Conservation (phyloP, 2,888 invertebrate genomes). For the Antitype chi region DNA sequence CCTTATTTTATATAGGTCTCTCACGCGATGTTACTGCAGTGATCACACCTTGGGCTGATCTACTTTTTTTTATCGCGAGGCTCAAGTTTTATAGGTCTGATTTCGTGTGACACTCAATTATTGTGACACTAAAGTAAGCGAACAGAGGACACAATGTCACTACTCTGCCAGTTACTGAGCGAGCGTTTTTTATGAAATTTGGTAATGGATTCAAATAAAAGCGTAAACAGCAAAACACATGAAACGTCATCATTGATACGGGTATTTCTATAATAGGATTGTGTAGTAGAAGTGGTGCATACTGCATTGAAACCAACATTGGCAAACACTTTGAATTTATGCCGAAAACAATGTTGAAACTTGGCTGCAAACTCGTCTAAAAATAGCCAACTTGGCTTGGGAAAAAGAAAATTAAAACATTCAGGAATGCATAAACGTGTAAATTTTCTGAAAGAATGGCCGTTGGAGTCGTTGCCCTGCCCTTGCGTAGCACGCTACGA, state of each 20-base stretch:
- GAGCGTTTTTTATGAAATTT: not conserved
- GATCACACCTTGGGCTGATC: conserved; percentile 69
- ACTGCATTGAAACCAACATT: not conserved
- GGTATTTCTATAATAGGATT: not conserved
- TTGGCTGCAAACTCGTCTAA: conserved; percentile 16
- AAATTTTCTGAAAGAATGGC: conserved; percentile 25
- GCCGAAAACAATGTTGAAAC: not conserved
- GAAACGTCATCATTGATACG: not conserved
- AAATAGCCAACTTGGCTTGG: conserved; percentile 11
- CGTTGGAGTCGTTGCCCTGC: conserved; percentile 2
- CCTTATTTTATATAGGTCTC: conserved; percentile 65
- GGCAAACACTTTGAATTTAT: not conserved
- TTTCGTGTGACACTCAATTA: conserved; percentile 38
- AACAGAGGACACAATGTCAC: conserved; percentile 1
- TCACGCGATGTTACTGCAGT: conserved; percentile 83
- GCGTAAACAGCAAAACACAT: not conserved
- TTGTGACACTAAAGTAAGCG: not conserved
- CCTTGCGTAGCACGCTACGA: conserved; percentile 49
- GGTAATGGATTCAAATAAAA: not conserved
- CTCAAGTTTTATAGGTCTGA: conserved; percentile 45
- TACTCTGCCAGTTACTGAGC: not conserved
- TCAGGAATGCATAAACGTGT: conserved; percentile 6
- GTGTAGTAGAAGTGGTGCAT: no score
- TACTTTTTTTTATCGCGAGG: conserved; percentile 37
- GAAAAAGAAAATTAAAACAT: conserved; percentile 17